Percentiles rank a stretch among this genome's conserved stretches.
Evolutionary conservation across 1,140 invertebrate species (phyloP).

Genomic region (Pteromalus puparum): DNA sequence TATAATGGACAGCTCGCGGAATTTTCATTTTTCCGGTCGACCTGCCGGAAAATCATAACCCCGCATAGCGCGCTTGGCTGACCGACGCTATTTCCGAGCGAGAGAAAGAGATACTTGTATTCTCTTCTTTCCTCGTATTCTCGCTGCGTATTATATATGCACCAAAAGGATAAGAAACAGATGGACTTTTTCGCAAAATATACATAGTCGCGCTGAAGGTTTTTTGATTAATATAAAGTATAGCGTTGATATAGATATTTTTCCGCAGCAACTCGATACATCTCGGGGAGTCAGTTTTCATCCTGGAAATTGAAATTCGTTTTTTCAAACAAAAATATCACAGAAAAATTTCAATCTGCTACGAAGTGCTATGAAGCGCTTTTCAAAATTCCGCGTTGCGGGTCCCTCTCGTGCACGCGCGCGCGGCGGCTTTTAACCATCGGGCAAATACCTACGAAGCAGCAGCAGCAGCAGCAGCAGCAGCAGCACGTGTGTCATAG

Average conservation of each 20-base stretch:
- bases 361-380: not conserved
- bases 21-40: conserved; percentile 50
- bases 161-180: no score
- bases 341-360: not conserved
- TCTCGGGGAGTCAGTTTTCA: not conserved
- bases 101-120: not conserved
- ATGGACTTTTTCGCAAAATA: no score
- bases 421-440: not conserved
- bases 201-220: no score
- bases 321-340: not conserved
- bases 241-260: not conserved
- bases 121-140: not conserved
- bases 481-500: conserved; percentile 20
- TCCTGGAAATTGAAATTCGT: not conserved
- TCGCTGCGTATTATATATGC: not conserved
- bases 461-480: not conserved
- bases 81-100: conserved; percentile 23
- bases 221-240: no score
- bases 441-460: not conserved
- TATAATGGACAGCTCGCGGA: conserved; percentile 28
- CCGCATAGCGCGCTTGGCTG: not conserved
- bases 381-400: not conserved
- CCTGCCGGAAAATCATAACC: conserved; percentile 42
- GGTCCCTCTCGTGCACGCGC: not conserved
- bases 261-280: not conserved